Evolutionary conservation across 2,888 invertebrate genomes (phyloP), one percentile per base, ranked within the genome.

Genomic region (Muscina levida): DNA sequence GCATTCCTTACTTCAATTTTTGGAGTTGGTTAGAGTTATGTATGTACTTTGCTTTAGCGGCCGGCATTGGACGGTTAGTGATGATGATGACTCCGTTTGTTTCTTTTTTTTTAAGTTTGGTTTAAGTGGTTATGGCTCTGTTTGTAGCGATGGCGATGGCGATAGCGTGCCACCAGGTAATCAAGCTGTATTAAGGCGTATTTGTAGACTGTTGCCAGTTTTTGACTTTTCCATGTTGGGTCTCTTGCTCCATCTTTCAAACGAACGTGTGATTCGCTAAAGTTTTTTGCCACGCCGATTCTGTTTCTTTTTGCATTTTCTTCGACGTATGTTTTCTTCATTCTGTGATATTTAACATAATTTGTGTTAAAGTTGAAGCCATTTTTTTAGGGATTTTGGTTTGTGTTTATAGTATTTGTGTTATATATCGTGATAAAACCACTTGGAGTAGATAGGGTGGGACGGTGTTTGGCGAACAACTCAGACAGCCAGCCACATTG

Each of bases 351-450:
- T 81, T 78, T 59, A 83, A 51, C 72, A 82, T 62, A 79, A 84
- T 80, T 57, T 81, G 67, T 48, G 42, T 72, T 72, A 46, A 79
- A 82, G 82, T 86, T n/a, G n/a, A n/a, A n/a, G 81, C 75, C n/a
- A n/a, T 87, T 84, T 85, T 83, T 83, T 86, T 85, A 83, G n/a
- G n/a, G n/a, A n/a, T n/a, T n/a, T n/a, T n/a, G n/a, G 6, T 31
- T 67, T 51, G 37, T 56, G 37, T 70, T 76, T 62, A 11, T 44
- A 62, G 44, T 62, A 70, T 59, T 62, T 59, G 26, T 56, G 46
- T 39, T 6, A 53, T 37, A 59, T 22, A 22, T 19, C 13, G 77
- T 77, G 74, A 72, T 77, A 72, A 74, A 75, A 71, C 5, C 56
- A 72, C 72, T 73, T 13, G 26, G 53, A 72, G 76, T 72, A 72